Conservation (phyloP, 2,113 vertebrate species). For the Perca schrenkii region DNA sequence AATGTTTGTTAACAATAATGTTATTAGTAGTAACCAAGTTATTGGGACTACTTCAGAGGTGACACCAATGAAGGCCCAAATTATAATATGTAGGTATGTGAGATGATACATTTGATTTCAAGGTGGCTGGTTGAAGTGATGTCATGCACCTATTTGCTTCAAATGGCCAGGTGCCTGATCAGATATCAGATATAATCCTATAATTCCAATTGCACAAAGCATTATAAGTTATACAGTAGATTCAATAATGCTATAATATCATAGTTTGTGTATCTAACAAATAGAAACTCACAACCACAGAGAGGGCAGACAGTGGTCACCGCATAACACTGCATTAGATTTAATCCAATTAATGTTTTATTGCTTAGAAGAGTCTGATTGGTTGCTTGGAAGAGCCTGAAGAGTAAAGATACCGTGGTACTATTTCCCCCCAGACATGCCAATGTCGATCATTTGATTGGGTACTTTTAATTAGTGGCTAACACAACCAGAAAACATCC, state of each 20-base stretch:
- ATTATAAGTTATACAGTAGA: neutral
- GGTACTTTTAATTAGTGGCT: constrained; percentile 78
- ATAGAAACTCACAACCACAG: constrained; percentile 6
- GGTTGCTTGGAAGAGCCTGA: constrained; percentile 38
- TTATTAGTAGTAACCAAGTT: neutral
- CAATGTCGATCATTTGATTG: constrained; percentile 72
- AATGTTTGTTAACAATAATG: neutral
- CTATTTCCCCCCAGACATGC: constrained; percentile 42
- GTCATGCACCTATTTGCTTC: neutral
- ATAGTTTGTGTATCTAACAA: neutral
- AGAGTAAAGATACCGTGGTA: constrained; percentile 48
- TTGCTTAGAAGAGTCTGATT: constrained; percentile 8
- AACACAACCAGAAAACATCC: constrained; percentile 70
- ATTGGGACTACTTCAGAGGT: neutral
- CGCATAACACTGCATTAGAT: constrained; percentile 27
- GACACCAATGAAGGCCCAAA: neutral
- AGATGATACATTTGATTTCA: neutral
- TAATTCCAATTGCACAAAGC: neutral
- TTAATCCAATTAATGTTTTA: constrained; percentile 54
- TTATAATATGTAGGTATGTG: neutral
- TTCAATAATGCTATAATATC: neutral
- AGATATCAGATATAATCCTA: neutral
- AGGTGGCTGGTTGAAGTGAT: neutral
- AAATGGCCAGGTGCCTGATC: neutral
- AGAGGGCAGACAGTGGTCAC: constrained; percentile 27